A percentile compares a stretch with the other conserved stretches of the same genome.
Evolutionary conservation across 2,888 invertebrate species (phyloP).

Genomic region (Dynastes grantii): DNA sequence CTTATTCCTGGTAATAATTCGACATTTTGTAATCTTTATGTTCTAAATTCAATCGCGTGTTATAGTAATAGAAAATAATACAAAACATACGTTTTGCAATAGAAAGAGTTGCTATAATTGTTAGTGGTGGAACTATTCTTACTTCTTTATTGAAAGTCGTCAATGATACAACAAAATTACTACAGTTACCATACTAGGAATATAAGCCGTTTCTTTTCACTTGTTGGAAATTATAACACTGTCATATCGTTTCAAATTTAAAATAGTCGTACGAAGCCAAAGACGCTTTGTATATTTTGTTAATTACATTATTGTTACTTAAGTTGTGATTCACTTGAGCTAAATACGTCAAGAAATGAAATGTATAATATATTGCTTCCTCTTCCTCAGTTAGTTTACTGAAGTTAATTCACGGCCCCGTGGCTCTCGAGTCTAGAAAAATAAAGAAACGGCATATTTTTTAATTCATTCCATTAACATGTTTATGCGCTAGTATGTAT

Average conservation of each 20-base stretch:
- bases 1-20: too few species aligned
- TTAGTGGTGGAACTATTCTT: too few species aligned
- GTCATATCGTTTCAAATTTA: not conserved
- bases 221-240: not conserved
- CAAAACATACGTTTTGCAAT: too few species aligned
- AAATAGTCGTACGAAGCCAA: constrained; percentile 28
- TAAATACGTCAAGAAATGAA: constrained; percentile 47
- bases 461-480: constrained; percentile 42
- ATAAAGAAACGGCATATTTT: constrained; percentile 44
- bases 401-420: constrained; percentile 36
- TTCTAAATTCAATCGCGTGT: too few species aligned
- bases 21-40: too few species aligned
- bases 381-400: constrained; percentile 38
- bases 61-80: too few species aligned
- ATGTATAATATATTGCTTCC: constrained; percentile 46
- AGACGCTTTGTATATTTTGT: constrained; percentile 44
- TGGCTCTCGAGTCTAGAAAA: constrained; percentile 32
- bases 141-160: too few species aligned
- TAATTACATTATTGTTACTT: constrained; percentile 45
- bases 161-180: too few species aligned
- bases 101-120: too few species aligned
- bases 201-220: too few species aligned
- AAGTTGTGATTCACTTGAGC: constrained; percentile 46
- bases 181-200: too few species aligned
- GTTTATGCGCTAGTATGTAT: constrained; percentile 25